Evolutionary conservation across 2,113 vertebrate species (phyloP).

Genomic region (Archilochus colubris): DNA sequence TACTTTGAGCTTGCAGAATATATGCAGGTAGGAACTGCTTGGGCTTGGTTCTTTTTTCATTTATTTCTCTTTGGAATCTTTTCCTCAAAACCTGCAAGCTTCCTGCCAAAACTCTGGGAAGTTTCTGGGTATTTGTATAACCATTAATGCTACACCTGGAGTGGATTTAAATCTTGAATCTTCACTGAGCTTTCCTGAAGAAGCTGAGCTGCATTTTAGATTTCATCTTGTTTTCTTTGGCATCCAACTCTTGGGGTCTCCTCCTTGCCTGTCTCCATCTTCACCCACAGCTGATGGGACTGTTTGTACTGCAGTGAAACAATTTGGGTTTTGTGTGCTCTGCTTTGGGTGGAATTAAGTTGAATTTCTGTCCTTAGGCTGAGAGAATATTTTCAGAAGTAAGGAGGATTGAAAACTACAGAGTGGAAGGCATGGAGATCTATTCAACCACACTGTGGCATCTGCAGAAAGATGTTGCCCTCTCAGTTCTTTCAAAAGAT

Average conservation of each 20-base stretch:
- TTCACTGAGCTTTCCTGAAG: not conserved
- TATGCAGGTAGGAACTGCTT: constrained; percentile 85
- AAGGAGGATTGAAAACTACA: constrained; percentile 92
- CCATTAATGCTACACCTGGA: not conserved
- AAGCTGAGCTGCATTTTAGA: not conserved
- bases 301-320: not conserved
- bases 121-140: not conserved
- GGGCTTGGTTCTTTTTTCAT: too few species aligned
- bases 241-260: not conserved
- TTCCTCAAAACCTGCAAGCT: not conserved
- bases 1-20: constrained; percentile 98
- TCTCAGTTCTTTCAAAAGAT: constrained; percentile 96
- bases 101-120: not conserved
- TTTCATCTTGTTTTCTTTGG: not conserved
- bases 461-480: constrained; percentile 95
- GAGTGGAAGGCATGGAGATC: constrained; percentile 98
- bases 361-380: constrained; percentile 78
- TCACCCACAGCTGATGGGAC: not conserved
- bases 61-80: not conserved
- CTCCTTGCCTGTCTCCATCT: not conserved
- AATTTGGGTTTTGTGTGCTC: not conserved
- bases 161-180: not conserved
- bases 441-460: constrained; percentile 98
- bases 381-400: constrained; percentile 97
- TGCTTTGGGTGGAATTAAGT: not conserved